Conservation (phyloP, 2,113 vertebrate species). For the Mirza zaza region DNA sequence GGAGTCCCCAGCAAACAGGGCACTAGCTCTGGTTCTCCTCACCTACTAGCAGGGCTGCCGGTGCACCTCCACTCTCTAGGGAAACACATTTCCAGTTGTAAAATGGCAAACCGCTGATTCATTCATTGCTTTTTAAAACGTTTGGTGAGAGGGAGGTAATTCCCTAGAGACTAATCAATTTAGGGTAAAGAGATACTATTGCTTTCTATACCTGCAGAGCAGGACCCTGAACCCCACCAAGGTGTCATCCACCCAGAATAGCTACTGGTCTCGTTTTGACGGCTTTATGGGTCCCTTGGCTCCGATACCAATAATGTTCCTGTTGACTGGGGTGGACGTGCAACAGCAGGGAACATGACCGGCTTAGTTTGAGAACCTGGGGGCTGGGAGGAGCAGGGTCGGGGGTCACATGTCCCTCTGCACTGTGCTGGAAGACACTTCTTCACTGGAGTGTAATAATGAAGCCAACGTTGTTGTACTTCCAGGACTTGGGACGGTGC, state of each 20-base stretch:
- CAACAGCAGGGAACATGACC: neutral
- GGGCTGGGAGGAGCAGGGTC: neutral
- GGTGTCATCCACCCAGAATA: neutral
- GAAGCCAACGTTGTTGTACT: neutral
- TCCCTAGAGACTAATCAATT: neutral
- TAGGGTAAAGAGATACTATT: neutral
- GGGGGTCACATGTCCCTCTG: neutral
- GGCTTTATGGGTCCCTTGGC: neutral
- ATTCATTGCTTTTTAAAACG: neutral
- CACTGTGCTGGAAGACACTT: neutral
- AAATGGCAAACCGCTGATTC: neutral
- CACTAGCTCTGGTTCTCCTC: rapidly evolving
- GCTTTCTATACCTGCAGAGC: neutral
- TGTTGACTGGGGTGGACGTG: neutral
- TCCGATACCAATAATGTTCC: neutral
- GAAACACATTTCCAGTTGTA: neutral
- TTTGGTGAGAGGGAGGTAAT: neutral
- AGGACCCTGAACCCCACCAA: neutral
- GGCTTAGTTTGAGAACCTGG: neutral
- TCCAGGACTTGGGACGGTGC: neutral
- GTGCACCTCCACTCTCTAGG: neutral
- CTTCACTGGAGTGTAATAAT: neutral
- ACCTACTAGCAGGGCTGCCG: neutral
- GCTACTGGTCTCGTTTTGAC: neutral
- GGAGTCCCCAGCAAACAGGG: neutral